Percentiles rank a stretch among this genome's conserved stretches.
These are phyloP conservation scores for Pilophorus perplexus DNA, from an alignment of 2,888 invertebrate genomes.

Conservation along the genomic window DNA sequence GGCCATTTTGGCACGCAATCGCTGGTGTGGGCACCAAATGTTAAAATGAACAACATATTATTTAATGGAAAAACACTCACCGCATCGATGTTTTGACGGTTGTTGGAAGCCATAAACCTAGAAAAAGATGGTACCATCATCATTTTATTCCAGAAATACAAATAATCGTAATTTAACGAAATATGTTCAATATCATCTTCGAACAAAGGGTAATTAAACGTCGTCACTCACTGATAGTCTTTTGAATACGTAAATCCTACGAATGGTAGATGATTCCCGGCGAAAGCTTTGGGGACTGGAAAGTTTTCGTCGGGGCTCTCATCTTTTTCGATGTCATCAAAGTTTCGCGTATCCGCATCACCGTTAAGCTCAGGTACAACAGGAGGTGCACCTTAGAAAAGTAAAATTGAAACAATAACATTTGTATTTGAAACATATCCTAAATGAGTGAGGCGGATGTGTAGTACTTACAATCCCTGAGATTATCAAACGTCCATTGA, in stretches of 20 bases:
- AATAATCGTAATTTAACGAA: too few relatives aligned
- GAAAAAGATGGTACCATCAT: not conserved
- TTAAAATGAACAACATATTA: not conserved
- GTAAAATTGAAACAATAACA: not conserved
- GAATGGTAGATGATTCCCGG: constrained; percentile 97
- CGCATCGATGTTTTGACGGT: constrained; percentile 21
- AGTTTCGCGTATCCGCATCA: constrained; percentile 97
- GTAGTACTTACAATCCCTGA: constrained; percentile 75
- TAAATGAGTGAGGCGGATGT: too few relatives aligned
- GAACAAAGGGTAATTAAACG: too few relatives aligned
- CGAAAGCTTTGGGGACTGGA: constrained; percentile 94
- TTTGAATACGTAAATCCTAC: constrained; percentile 97
- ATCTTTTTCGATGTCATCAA: constrained; percentile 95
- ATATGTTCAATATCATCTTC: too few relatives aligned
- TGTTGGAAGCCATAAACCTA: constrained; percentile 28
- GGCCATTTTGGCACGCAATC: too few relatives aligned
- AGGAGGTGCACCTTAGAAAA: constrained; percentile 70
- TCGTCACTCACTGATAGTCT: constrained; percentile 76
- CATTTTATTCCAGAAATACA: too few relatives aligned
- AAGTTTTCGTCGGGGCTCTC: constrained; percentile 91
- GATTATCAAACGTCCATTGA: constrained; percentile 96
- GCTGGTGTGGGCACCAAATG: too few relatives aligned
- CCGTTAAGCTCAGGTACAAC: constrained; percentile 93
- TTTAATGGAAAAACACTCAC: constrained; percentile 4
- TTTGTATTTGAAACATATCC: too few relatives aligned